Evolutionary conservation across 2,888 invertebrate species (phyloP), one percentile per base, ranked within the genome.

Genomic region (Pomacea canaliculata): DNA sequence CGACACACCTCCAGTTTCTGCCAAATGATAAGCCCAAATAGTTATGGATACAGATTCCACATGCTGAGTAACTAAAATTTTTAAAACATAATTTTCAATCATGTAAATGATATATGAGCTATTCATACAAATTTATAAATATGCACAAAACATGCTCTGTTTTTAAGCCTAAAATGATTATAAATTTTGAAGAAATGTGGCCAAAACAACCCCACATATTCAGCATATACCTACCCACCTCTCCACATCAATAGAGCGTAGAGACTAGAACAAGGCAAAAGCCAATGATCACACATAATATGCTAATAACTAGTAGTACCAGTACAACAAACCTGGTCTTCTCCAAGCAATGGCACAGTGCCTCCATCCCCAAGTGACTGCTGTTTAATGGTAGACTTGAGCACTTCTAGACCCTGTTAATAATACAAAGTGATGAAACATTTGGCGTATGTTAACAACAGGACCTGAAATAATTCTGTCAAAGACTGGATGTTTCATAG

Each of bases 1-100:
- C 96, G 94, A 19, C 96, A 96, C 73, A 97, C 92, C 86, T 98
- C 97, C 68, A 95, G 90, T 63, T 95, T 92, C 91, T 95, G 93
- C 48, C n/a, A 16, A 68, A 68, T 19, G 19, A 63, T 19, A 63
- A 63, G 63, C 10, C 19, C 63, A 63, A 12, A 27, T 8, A 12
- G 10, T 12, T 2, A 60, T 16, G 60, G n/a, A n/a, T n/a, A 60
- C 16, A 60, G 60, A 23, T 23, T 23, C 23, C 23, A 23, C 23
- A 23, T 23, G 23, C 23, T 23, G 23, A 23, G 23, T 23, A 23
- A 63, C 27, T 27, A 5, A 63, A 63, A 8, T 10, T 63, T 23
- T 56, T 56, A 7, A 5, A 37, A 37, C 3, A 37, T 37, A 37
- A 37, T 37, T 37, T 37, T 37, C 37, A 37, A 37, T 37, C 37